Conservation (phyloP, 2,888 invertebrate species). For the Lamellibrachia columna region DNA sequence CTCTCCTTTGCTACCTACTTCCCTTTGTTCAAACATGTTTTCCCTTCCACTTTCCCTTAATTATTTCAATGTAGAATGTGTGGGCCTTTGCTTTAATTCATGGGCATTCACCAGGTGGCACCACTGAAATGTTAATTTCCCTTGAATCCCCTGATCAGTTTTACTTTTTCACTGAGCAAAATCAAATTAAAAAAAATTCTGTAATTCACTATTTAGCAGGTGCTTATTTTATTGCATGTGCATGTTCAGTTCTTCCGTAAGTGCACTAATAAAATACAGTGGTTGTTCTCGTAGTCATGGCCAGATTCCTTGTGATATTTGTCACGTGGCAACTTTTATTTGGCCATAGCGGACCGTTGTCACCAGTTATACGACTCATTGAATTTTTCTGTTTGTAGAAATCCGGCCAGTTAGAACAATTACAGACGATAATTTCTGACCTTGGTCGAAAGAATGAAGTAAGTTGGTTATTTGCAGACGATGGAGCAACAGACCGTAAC, state of each 20-base stretch:
- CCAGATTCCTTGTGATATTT: no score
- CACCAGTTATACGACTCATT: neutral
- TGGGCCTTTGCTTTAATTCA: neutral
- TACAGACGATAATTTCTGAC: neutral
- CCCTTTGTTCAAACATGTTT: no score
- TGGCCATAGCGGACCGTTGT: neutral
- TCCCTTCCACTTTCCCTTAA: neutral
- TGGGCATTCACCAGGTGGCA: neutral
- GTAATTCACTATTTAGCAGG: neutral
- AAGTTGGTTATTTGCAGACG: neutral
- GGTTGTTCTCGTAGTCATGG: no score
- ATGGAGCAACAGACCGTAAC: no score
- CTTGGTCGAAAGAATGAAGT: neutral
- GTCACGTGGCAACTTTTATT: no score
- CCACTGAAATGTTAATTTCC: neutral
- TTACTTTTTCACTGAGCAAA: neutral
- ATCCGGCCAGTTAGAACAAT: neutral
- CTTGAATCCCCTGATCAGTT: neutral
- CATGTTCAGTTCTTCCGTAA: no score
- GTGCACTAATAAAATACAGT: neutral
- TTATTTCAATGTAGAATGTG: neutral
- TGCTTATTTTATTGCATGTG: neutral
- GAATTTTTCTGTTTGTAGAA: neutral
- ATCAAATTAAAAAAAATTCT: neutral
- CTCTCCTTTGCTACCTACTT: neutral